Evolutionary conservation across 2,888 invertebrate species (phyloP).

Genomic region (Apeira syringaria): DNA sequence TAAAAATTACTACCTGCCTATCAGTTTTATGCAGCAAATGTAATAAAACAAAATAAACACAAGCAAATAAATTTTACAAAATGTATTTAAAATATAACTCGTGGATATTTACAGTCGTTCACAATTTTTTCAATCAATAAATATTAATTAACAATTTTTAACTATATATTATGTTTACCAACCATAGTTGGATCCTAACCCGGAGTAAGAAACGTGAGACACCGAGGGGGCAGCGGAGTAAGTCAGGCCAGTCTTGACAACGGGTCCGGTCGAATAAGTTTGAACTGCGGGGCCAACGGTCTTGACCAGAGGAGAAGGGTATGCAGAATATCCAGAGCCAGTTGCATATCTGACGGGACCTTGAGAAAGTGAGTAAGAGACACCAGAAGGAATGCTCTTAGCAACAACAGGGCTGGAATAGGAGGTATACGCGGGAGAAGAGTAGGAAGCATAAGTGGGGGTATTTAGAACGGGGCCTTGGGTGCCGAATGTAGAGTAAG

Average conservation of each 20-base stretch:
- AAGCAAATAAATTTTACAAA: conserved; percentile 21
- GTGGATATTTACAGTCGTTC: conserved; percentile 30
- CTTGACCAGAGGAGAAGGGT: conserved; percentile 66
- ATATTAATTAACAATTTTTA: conserved; percentile 17
- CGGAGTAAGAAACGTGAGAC: conserved; percentile 86
- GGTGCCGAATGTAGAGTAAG: conserved; percentile 41
- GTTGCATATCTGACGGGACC: conserved; percentile 48
- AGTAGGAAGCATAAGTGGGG: conserved; percentile 51
- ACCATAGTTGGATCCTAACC: conserved; percentile 77
- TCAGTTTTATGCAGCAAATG: no score
- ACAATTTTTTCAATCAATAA: conserved; percentile 25
- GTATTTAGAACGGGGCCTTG: conserved; percentile 50
- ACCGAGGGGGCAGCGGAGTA: conserved; percentile 85
- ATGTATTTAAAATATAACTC: conserved; percentile 30
- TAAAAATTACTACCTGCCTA: no score
- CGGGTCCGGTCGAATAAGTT: conserved; percentile 44
- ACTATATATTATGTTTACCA: conserved; percentile 54
- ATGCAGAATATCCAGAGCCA: conserved; percentile 40
- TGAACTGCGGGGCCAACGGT: conserved; percentile 39
- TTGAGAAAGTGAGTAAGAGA: conserved; percentile 61
- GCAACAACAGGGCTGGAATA: conserved; percentile 58
- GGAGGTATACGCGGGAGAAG: conserved; percentile 49
- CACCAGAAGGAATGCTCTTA: conserved; percentile 52
- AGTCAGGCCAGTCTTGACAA: conserved; percentile 61
- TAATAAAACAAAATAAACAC: not conserved